Percentiles rank a stretch among this genome's conserved stretches.
Conservation (phyloP, 2,113 vertebrate genomes). For the Apteryx owenii region DNA sequence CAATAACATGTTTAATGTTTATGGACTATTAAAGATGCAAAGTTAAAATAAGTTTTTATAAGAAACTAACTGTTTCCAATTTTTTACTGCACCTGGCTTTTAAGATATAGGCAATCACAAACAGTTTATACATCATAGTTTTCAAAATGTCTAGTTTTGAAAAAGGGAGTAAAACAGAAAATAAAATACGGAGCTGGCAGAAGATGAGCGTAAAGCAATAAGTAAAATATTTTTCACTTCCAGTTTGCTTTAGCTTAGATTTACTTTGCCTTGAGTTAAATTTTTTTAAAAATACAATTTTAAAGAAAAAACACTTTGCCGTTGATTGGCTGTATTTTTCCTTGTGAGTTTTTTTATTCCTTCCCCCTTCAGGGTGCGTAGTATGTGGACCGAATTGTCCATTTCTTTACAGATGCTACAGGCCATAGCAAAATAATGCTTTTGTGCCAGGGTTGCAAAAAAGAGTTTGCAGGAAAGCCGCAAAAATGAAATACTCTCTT, state of each 20-base stretch:
- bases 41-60: neutral
- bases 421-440: neutral
- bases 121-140: neutral
- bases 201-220: neutral
- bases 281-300: neutral
- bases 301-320: neutral
- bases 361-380: neutral
- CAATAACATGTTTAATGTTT: neutral
- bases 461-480: neutral
- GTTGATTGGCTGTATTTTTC: neutral
- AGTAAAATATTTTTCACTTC: neutral
- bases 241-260: neutral
- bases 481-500: neutral
- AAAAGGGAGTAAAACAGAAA: neutral
- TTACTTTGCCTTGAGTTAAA: neutral
- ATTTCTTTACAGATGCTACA: neutral
- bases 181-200: rapidly evolving
- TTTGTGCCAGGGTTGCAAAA: neutral
- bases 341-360: neutral
- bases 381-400: neutral
- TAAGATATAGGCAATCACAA: neutral
- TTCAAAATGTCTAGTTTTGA: neutral
- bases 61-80: neutral
- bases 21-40: neutral
- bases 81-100: neutral